Conservation (phyloP, 2,797 vertebrate species). For the Myotis myotis region DNA sequence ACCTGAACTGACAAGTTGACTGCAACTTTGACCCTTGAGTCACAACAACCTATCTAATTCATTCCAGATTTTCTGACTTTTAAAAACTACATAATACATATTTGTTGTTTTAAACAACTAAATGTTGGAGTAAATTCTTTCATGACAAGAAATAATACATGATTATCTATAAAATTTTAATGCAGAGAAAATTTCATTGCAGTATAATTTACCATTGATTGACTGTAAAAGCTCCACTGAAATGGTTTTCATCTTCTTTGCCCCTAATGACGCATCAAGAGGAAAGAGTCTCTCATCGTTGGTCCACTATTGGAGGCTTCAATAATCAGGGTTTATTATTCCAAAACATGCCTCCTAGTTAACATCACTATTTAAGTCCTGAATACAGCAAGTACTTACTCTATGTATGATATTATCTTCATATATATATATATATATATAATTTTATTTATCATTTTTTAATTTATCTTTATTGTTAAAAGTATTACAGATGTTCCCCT, state of each 20-base stretch:
- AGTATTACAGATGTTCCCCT: neutral
- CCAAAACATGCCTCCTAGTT: neutral
- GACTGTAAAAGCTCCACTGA: neutral
- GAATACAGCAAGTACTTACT: neutral
- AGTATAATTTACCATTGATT: neutral
- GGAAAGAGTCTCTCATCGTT: neutral
- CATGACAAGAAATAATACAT: neutral
- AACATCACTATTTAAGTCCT: neutral
- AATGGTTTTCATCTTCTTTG: neutral
- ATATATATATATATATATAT: neutral
- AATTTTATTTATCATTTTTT: too few species aligned
- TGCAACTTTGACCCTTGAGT: neutral
- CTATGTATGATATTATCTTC: neutral
- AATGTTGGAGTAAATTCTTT: neutral
- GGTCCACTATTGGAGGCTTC: too few species aligned
- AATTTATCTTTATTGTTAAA: neutral
- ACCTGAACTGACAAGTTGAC: fast-evolving
- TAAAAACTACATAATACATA: neutral
- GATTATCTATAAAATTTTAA: neutral
- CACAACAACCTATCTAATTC: fast-evolving
- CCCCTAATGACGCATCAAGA: neutral
- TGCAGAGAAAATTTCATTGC: neutral
- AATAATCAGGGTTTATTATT: neutral
- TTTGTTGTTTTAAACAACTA: neutral
- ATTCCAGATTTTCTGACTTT: neutral